A percentile compares a stretch with the other conserved stretches of the same genome.
Conservation (phyloP, 2,113 vertebrate species). For the Ochotona curzoniae region DNA sequence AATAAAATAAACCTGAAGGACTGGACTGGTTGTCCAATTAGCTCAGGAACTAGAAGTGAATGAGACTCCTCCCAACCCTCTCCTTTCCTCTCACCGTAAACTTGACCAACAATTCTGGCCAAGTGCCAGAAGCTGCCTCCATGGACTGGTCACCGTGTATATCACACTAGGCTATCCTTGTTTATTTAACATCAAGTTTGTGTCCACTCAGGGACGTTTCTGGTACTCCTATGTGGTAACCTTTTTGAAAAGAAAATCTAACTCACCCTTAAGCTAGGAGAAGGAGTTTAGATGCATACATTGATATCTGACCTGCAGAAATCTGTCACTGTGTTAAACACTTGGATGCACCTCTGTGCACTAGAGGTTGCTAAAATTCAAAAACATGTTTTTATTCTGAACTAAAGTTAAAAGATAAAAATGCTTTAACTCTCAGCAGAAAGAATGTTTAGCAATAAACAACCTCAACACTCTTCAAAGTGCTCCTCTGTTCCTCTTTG, state of each 20-base stretch:
- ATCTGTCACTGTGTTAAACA: constrained; percentile 64
- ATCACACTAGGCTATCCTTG: constrained; percentile 87
- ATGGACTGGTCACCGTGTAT: constrained; percentile 86
- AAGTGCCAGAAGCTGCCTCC: constrained; percentile 91
- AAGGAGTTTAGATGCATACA: constrained; percentile 82
- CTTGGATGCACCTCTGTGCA: constrained; percentile 73
- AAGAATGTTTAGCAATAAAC: constrained; percentile 72
- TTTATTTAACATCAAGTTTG: constrained; percentile 94
- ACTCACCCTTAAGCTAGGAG: constrained; percentile 86
- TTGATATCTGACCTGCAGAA: constrained; percentile 75
- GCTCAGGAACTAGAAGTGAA: constrained; percentile 94
- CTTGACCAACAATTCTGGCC: constrained; percentile 86
- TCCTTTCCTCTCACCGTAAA: constrained; percentile 91
- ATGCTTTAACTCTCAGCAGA: constrained; percentile 77
- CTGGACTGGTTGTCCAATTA: constrained; percentile 97
- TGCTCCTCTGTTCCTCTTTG: constrained; percentile 9
- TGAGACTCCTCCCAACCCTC: constrained; percentile 78
- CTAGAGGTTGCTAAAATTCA: constrained; percentile 76
- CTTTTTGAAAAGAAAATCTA: constrained; percentile 85
- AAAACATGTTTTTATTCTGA: constrained; percentile 85
- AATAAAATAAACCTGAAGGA: constrained; percentile 87
- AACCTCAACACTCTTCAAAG: constrained; percentile 56
- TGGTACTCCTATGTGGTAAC: constrained; percentile 93
- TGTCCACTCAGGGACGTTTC: constrained; percentile 92
- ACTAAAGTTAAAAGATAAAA: constrained; percentile 82